These are phyloP conservation scores for Actinia equina DNA, from an alignment of 64 coral and sea anemone genomes.

Conservation along the genomic window DNA sequence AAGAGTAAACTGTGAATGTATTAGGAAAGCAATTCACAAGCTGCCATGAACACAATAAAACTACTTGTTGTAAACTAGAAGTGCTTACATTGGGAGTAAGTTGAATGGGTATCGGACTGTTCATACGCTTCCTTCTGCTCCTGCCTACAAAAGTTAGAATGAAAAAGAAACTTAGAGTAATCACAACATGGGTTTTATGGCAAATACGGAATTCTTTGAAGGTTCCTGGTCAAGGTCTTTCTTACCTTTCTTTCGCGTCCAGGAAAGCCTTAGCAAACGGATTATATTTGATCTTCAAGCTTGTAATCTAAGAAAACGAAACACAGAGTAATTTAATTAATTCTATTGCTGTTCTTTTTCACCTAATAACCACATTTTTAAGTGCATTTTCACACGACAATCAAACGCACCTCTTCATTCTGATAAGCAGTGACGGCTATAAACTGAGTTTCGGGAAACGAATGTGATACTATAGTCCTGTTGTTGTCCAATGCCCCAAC, in stretches of 20 bases:
- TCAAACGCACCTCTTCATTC: constrained; percentile 87
- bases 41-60: constrained; percentile 55
- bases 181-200: not conserved
- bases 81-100: constrained; percentile 83
- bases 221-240: not conserved
- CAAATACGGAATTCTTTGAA: not conserved
- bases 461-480: constrained; percentile 72
- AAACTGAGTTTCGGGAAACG: constrained; percentile 93
- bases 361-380: constrained; percentile 17
- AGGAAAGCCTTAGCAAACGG: constrained; percentile 97
- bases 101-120: constrained; percentile 73
- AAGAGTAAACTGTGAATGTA: not conserved
- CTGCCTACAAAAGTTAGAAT: constrained; percentile 44
- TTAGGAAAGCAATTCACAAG: constrained; percentile 59
- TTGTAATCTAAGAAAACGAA: constrained; percentile 75
- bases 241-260: constrained; percentile 88
- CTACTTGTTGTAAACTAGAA: constrained; percentile 34
- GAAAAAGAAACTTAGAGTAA: not conserved
- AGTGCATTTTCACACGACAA: not conserved
- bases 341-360: constrained; percentile 10
- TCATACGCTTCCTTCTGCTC: constrained; percentile 87
- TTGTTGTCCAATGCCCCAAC: constrained; percentile 77
- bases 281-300: constrained; percentile 94
- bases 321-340: constrained; percentile 22
- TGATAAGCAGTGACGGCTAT: constrained; percentile 98